Percentiles rank a stretch among this genome's conserved stretches.
phyloP scores from a whole-genome alignment of 2,113 vertebrate genomes.

The Oryzias woworae region DNA sequence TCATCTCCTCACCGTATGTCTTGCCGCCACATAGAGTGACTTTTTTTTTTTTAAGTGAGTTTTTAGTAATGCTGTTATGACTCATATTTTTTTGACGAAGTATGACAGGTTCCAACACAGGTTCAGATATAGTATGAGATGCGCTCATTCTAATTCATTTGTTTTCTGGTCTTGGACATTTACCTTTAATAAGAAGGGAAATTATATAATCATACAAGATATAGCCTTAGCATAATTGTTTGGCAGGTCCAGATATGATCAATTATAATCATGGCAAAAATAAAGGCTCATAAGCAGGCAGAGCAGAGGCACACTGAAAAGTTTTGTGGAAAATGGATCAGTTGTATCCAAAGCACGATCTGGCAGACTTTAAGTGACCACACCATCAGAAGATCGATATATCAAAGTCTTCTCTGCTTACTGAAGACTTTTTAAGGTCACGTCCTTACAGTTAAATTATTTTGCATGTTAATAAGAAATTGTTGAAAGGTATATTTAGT shows the following conservation, averaged over 20 bases:
- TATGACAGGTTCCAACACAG: too few relatives aligned
- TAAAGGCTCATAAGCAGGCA: neutral
- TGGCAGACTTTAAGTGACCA: neutral
- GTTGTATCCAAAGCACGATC: constrained; percentile 10
- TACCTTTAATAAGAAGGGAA: neutral
- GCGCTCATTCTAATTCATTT: too few relatives aligned
- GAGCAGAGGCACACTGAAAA: neutral
- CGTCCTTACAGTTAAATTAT: neutral
- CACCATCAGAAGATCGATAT: neutral
- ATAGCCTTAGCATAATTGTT: neutral
- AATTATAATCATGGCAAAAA: neutral
- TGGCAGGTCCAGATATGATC: neutral
- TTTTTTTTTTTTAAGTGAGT: neutral
- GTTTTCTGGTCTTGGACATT: too few relatives aligned
- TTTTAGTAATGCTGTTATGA: too few relatives aligned
- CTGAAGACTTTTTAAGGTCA: neutral
- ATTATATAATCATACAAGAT: neutral
- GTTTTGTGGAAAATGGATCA: neutral
- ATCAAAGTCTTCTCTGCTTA: constrained; percentile 1
- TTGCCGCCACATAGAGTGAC: too few relatives aligned
- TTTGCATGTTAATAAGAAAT: neutral
- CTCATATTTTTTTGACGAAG: too few relatives aligned
- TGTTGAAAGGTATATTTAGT: neutral
- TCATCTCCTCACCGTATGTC: too few relatives aligned
- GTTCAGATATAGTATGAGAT: too few relatives aligned